These are phyloP conservation scores for Caranx ignobilis DNA, from an alignment of 2,113 vertebrate genomes.

Conservation along the genomic window DNA sequence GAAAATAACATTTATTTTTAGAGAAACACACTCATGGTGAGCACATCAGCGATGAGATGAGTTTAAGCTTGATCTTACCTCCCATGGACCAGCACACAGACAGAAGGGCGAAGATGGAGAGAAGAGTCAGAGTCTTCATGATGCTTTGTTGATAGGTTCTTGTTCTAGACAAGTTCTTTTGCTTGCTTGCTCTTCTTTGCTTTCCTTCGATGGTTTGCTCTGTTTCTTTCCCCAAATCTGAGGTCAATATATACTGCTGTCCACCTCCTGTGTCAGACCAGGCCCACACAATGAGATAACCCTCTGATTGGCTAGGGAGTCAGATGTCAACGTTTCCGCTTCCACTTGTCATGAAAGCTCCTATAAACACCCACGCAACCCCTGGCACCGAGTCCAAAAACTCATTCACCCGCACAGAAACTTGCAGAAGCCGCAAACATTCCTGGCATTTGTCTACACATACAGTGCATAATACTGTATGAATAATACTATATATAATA, in stretches of 20 bases:
- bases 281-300: constrained; percentile 44
- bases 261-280: constrained; percentile 61
- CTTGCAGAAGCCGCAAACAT: constrained; percentile 57
- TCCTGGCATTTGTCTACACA: constrained; percentile 34
- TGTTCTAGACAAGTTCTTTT: constrained; percentile 7
- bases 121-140: constrained; percentile 84
- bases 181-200: constrained; percentile 19
- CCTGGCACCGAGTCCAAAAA: constrained; percentile 63
- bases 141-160: constrained; percentile 44
- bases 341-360: constrained; percentile 65
- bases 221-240: constrained; percentile 42
- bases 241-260: constrained; percentile 80
- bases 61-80: constrained; percentile 69
- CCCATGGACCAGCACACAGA: constrained; percentile 80
- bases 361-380: constrained; percentile 74
- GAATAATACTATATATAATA: background rate
- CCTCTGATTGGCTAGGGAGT: constrained; percentile 82
- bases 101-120: constrained; percentile 78
- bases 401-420: constrained; percentile 48
- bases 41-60: background rate
- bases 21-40: background rate
- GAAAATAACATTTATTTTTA: background rate
- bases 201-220: constrained; percentile 42
- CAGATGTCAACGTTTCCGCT: constrained; percentile 76
- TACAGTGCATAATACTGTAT: constrained; percentile 20